Evolutionary conservation across 2,113 vertebrate species (phyloP).

Genomic region (Mus spicilegus): DNA sequence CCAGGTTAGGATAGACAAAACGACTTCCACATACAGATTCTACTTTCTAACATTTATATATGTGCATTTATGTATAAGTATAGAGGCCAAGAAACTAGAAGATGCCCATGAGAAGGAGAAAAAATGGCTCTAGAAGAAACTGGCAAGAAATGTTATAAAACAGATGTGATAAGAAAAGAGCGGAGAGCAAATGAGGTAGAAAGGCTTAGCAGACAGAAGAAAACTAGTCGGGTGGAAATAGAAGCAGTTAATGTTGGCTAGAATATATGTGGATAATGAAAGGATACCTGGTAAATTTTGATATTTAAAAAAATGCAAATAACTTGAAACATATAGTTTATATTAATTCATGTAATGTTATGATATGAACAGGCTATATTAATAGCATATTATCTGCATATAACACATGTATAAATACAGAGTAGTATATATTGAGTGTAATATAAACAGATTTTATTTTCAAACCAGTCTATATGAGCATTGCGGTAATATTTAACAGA

Average conservation of each 20-base stretch:
- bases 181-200: neutral
- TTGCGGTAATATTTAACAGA: neutral
- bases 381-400: neutral
- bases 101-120: neutral
- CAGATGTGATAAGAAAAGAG: no score
- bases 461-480: neutral
- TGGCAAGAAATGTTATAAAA: neutral
- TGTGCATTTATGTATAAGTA: neutral
- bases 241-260: neutral
- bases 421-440: neutral
- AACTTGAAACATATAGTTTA: neutral
- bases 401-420: neutral
- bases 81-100: neutral
- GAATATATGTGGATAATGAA: neutral
- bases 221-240: neutral
- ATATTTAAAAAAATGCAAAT: neutral
- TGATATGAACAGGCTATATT: neutral
- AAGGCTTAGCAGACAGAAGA: neutral
- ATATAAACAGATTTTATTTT: conserved; percentile 9
- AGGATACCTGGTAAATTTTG: neutral
- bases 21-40: neutral
- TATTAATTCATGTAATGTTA: neutral
- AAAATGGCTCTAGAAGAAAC: neutral
- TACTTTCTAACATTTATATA: neutral
- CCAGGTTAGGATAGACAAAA: neutral